Evolutionary conservation across 1,140 invertebrate species (phyloP).

Genomic region (Hyposmocoma kahamanoa): DNA sequence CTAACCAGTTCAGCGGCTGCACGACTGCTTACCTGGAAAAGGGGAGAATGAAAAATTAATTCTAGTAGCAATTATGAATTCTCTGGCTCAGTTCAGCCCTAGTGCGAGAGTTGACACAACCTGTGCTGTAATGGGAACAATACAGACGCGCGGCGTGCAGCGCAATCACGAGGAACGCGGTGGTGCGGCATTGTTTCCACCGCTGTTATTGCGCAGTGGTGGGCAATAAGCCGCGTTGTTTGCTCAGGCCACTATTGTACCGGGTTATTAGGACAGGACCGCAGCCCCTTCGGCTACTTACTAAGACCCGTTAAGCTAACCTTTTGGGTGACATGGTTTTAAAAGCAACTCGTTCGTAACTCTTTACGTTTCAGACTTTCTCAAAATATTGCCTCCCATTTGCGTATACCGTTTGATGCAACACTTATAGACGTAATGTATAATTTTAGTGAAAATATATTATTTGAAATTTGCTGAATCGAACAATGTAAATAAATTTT

Average conservation of each 20-base stretch:
- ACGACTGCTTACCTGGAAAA: no score
- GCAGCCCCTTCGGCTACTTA: constrained; percentile 24
- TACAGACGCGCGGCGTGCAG: constrained; percentile 19
- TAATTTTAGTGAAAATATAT: no score
- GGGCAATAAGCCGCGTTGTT: constrained; percentile 56
- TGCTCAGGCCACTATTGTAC: constrained; percentile 50
- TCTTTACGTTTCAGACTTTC: no score
- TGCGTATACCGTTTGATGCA: no score
- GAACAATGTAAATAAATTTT: no score
- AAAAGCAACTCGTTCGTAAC: no score
- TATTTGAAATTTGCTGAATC: no score
- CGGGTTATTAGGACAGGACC: constrained; percentile 52
- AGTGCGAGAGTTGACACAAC: neutral
- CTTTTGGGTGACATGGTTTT: constrained; percentile 23
- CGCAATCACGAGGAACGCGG: constrained; percentile 41
- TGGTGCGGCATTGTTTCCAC: constrained; percentile 50
- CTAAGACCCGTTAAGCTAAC: constrained; percentile 32
- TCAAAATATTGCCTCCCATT: no score
- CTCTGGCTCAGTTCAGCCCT: neutral
- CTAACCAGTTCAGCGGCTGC: no score
- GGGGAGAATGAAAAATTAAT: no score
- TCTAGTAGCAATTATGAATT: neutral
- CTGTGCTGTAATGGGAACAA: constrained; percentile 37
- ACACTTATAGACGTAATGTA: no score
- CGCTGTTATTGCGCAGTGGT: constrained; percentile 47